Evolutionary conservation across 2,888 invertebrate genomes (phyloP).

Genomic region (Vannuccia rotundouncinata): DNA sequence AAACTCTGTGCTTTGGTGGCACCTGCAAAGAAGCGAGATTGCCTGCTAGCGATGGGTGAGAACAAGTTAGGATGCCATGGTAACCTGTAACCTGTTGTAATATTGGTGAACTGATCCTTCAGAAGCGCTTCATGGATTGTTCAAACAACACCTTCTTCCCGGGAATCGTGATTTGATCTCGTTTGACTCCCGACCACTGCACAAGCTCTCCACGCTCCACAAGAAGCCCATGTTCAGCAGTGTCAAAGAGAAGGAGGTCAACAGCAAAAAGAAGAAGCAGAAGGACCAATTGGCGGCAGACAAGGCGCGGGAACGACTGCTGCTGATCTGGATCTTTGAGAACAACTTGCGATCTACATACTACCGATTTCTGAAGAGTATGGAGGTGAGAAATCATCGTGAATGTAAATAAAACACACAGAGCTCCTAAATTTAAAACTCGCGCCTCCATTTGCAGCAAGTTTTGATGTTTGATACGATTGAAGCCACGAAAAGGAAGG

Average conservation of each 20-base stretch:
- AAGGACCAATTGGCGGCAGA: neutral
- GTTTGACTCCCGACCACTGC: neutral
- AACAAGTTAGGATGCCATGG: too few relatives aligned
- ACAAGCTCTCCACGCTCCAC: neutral
- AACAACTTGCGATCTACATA: neutral
- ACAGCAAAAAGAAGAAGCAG: neutral
- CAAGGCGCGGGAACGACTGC: neutral
- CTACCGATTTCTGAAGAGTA: slow-evolving; percentile 5
- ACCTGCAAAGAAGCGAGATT: neutral
- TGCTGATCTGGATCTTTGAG: slow-evolving; percentile 8
- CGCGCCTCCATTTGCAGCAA: slow-evolving; percentile 42
- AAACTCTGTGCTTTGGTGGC: neutral
- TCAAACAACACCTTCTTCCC: neutral
- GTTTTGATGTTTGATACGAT: slow-evolving; percentile 70
- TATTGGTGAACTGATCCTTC: too few relatives aligned
- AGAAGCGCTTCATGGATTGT: neutral
- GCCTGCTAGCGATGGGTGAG: slow-evolving; percentile 9
- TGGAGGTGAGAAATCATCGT: neutral
- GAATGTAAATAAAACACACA: neutral
- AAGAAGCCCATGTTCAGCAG: neutral
- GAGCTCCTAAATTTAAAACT: neutral
- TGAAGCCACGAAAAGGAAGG: slow-evolving; percentile 72
- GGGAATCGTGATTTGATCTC: neutral
- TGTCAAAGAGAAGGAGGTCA: neutral
- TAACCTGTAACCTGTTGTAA: too few relatives aligned